Conservation (phyloP, 2,888 invertebrate species). For the Meteorus colon region DNA sequence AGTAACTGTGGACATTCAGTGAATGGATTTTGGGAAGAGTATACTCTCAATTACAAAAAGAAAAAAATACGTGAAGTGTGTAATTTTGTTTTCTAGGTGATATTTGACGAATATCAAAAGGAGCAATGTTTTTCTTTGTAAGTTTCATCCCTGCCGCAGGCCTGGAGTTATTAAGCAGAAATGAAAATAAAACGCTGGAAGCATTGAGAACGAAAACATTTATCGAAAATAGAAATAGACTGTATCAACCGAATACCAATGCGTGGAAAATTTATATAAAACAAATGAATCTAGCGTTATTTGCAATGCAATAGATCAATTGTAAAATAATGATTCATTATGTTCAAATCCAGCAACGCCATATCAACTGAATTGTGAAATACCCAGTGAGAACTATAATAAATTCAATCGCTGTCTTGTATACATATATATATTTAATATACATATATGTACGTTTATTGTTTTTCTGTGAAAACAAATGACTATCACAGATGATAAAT, state of each 20-base stretch:
- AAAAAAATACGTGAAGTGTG: neutral
- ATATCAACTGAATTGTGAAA: constrained; percentile 46
- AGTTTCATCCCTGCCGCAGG: neutral
- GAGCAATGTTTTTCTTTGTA: neutral
- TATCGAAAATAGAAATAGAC: constrained; percentile 28
- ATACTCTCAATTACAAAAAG: neutral
- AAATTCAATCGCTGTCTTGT: constrained; percentile 3
- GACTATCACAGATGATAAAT: constrained; percentile 6
- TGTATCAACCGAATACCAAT: neutral
- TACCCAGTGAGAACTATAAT: neutral
- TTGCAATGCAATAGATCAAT: constrained; percentile 34
- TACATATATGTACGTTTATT: neutral
- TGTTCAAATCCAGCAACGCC: constrained; percentile 37
- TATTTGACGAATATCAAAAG: constrained; percentile 4
- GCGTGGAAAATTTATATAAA: constrained; percentile 40
- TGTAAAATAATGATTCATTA: constrained; percentile 42
- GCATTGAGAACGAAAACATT: neutral
- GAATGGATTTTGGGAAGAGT: neutral
- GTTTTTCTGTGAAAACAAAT: constrained; percentile 15
- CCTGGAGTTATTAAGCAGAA: constrained; percentile 12
- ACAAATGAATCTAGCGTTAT: constrained; percentile 52
- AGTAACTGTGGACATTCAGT: neutral
- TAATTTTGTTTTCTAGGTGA: constrained; percentile 11
- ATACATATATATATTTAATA: neutral
- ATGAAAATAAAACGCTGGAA: neutral